Conservation (phyloP, 1,140 invertebrate genomes). For the Dendrolimus kikuchii region DNA sequence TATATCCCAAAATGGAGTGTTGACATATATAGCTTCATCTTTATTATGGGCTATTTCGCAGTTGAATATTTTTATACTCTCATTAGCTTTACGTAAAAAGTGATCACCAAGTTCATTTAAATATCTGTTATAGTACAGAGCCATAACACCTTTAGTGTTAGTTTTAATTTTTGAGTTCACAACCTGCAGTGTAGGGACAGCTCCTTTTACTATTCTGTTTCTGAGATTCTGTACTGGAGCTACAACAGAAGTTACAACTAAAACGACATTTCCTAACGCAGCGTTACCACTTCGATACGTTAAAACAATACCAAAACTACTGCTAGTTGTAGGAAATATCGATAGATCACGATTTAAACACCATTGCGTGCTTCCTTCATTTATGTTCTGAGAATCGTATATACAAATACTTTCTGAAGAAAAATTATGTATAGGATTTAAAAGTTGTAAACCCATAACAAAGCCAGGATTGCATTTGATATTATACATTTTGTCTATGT, state of each 20-base stretch:
- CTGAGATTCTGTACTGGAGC: conserved; percentile 80
- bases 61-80: conserved; percentile 84
- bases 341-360: conserved; percentile 85
- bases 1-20: conserved; percentile 89
- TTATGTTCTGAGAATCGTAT: conserved; percentile 80
- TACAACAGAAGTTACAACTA: conserved; percentile 85
- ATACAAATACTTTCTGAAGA: conserved; percentile 88
- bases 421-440: conserved; percentile 91
- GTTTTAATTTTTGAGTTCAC: conserved; percentile 82
- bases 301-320: conserved; percentile 85
- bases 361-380: conserved; percentile 79
- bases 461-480: conserved; percentile 82
- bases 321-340: conserved; percentile 90
- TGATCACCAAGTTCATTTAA: conserved; percentile 87
- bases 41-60: conserved; percentile 87
- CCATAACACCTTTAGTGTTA: conserved; percentile 87
- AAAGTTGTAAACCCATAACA: conserved; percentile 85
- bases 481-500: conserved; percentile 73
- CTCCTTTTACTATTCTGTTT: conserved; percentile 82
- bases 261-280: conserved; percentile 85
- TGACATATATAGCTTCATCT: conserved; percentile 85
- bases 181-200: conserved; percentile 82
- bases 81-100: conserved; percentile 90
- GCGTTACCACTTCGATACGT: conserved; percentile 86
- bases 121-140: conserved; percentile 92